A percentile compares a stretch with the other conserved stretches of the same genome.
These are phyloP conservation scores for Bos taurus DNA, from an alignment of 2,113 vertebrate species.

Conservation along the genomic window ARS-UCD2.0 NC_037331.1:84262501-84263000, in stretches of 20 bases:
- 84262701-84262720: not conserved
- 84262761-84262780: not conserved
- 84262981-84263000: not conserved
- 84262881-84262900: not conserved
- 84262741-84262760: not conserved
- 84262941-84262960: not conserved
- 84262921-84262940: not conserved
- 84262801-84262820: not conserved
- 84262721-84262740: not conserved
- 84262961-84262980: not conserved
- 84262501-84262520: too few species aligned
- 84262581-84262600: not conserved
- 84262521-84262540: not conserved
- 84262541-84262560: not conserved
- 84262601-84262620: not conserved
- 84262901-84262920: not conserved
- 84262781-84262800: not conserved
- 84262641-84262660: not conserved
- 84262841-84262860: not conserved
- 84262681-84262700: not conserved
- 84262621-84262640: not conserved
- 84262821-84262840: not conserved
- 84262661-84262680: not conserved
- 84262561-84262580: not conserved
- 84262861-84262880: not conserved